Percentiles rank a stretch among this genome's conserved stretches.
phyloP scores from a whole-genome alignment of 2,113 vertebrate species.

The Oncorhynchus mykiss region DNA sequence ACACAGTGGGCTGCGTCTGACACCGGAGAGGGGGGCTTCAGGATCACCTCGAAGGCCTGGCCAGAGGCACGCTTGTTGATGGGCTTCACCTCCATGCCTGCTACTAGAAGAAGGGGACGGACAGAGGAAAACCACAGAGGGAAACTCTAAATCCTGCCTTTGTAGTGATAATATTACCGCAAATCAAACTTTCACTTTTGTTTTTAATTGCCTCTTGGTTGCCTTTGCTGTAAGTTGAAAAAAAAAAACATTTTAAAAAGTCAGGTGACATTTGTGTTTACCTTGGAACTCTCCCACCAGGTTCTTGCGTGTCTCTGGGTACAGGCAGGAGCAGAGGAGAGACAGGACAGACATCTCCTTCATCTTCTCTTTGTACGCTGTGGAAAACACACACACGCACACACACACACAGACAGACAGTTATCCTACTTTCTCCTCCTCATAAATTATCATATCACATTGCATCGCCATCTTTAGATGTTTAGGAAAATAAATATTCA shows the following conservation, averaged over 20 bases:
- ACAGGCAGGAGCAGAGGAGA: constrained; percentile 97
- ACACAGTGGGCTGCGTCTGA: constrained; percentile 86
- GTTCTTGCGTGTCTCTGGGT: constrained; percentile 89
- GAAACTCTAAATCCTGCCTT: too few species aligned
- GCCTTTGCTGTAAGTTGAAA: constrained; percentile 91
- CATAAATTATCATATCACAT: constrained; percentile 44
- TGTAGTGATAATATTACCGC: too few species aligned
- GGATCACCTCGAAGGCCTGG: constrained; percentile 97
- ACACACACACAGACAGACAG: constrained; percentile 28
- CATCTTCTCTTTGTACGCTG: constrained; percentile 99
- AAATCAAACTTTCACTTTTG: too few species aligned
- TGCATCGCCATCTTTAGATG: constrained; percentile 22
- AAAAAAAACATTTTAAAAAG: too few species aligned
- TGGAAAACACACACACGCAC: constrained; percentile 9
- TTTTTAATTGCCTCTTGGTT: constrained; percentile 91
- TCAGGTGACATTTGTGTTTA: constrained; percentile 54
- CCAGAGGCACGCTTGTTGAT: constrained; percentile 95
- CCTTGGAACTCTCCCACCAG: constrained; percentile 87
- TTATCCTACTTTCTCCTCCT: constrained; percentile 56
- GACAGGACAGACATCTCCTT: constrained; percentile 97
- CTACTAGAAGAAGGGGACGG: too few species aligned
- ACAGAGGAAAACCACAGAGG: too few species aligned
- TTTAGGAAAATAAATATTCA: constrained; percentile 56
- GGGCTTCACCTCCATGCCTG: constrained; percentile 97
- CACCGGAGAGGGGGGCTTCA: constrained; percentile 93